Evolutionary conservation across 2,113 vertebrate species (phyloP), one percentile per base, ranked within the genome.

Genomic region (Dipodomys merriami): DNA sequence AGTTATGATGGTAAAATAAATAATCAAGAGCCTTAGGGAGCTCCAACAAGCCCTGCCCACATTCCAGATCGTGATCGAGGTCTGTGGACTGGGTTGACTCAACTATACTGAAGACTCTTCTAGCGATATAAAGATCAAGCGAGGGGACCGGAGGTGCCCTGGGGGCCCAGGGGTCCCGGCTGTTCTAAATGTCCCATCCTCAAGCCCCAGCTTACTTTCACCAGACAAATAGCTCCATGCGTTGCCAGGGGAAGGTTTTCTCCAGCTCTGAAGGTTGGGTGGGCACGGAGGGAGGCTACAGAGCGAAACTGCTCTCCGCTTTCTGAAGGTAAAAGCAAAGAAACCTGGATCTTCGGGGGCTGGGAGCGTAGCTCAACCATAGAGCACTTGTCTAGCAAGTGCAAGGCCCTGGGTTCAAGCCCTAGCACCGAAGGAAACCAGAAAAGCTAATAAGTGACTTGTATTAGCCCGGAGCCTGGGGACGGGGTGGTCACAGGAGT

Each of bases 1-100:
- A 76, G 89, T 94, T 64, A 77, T n/a, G 87, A 84, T 93, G 96
- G 95, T 95, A 91, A 97, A 95, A 96, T 92, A 94, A 96, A 97
- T 49, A 92, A 91, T 93, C 89, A 64, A 53, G 87, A 93, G 93
- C 73, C 73, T 74, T 30, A 71, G 88, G 89, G 78, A 91, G 35
- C 74, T 69, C 81, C 9, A 19, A 27, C 74, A 0, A 11, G 91
- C 78, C 91, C 84, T 22, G 64, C 81, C 89, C 16, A 0, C 2
- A 60, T 69, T 88, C 88, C 89, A 82, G 92, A 77, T 44, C 57
- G 74, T 22, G 4, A 71, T 65, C 79, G 57, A 49, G 86, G 64
- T 62, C 76, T 25, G 0, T 3, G 81, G 64, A 8, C 91, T 11
- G 60, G 22, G 60, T 5, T 73, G 71, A 79, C 67, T 72, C 62